Conservation (phyloP, 2,113 vertebrate species). For the Dryoscopus gambensis region DNA sequence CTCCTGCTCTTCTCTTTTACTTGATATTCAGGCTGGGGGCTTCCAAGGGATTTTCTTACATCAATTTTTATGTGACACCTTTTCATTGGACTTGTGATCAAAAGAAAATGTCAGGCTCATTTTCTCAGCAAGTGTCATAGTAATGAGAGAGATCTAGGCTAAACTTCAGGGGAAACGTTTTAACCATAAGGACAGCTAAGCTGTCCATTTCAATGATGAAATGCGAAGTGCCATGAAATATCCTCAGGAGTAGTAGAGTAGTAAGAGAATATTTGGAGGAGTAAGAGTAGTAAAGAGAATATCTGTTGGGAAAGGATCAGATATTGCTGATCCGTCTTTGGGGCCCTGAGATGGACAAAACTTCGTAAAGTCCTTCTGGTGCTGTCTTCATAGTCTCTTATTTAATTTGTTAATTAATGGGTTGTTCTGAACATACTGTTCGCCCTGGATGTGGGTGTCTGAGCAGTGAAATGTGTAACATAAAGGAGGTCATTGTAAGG, state of each 20-base stretch:
- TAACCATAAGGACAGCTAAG: neutral
- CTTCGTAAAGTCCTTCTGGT: neutral
- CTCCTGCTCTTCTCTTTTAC: neutral
- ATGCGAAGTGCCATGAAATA: neutral
- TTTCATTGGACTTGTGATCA: conserved; percentile 25
- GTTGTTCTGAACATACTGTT: neutral
- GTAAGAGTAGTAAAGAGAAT: neutral
- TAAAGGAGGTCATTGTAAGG: neutral
- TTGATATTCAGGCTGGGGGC: conserved; percentile 8
- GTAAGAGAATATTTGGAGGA: neutral
- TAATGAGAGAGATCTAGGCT: neutral
- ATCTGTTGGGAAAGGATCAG: neutral
- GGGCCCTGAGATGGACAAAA: neutral
- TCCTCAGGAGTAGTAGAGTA: neutral
- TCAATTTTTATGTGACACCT: neutral
- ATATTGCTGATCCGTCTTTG: neutral
- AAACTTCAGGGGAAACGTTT: neutral
- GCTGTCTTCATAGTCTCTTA: neutral
- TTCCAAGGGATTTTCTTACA: conserved; percentile 60
- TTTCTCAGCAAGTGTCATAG: conserved; percentile 1
- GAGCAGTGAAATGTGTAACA: neutral
- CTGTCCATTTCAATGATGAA: neutral
- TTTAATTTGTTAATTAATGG: neutral
- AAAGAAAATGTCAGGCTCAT: conserved; percentile 14
- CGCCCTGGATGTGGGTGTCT: neutral